Base-by-base conservation (phyloP, 2,888 invertebrate genomes). In the Acanthoscelides obtectus region DNA sequence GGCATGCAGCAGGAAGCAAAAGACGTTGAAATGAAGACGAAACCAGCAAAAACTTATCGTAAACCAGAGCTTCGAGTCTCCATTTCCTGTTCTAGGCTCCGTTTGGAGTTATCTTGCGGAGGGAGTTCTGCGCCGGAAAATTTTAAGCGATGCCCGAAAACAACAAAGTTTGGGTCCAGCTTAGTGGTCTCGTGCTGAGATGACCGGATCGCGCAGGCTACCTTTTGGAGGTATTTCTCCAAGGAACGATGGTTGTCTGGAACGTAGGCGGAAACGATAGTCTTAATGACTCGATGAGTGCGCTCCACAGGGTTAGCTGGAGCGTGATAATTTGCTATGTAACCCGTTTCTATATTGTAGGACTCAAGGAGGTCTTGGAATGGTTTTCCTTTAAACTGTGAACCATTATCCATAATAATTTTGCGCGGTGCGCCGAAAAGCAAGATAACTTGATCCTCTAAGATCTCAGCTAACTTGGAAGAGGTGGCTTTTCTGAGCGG, bases 401-500 rank as follows among this genome's bases (percentile, higher is more conserved):
- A 68, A 0, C 76, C 78, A 66, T 78, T 78, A 66, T 78, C 77
- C 3, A 68, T 67, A 8, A 78, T 73, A 0, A 77, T 22, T 0
- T 66, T 70, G 70, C 72, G 22, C 1, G 77, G 76, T 0, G 69
- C 76, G 8, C 77, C 76, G 71, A 72, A 76, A 12, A 75, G 20
- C 1, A 75, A 64, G 66, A 77, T 69, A 1, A 78, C 68, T 5
- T 76, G 67, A 0, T 76, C 74, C 64, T 77, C 77, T 1, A 76
- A 17, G 25, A 72, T 22, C 25, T 71, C 68, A 6, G 67, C 20
- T 1, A 78, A 66, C 20, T 45, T 64, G 3, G n/a, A 25, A 4
- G 72, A 69, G 6, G 70, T 78, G 5, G 75, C 74, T 3, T 66
- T 65, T 25, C 75, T 69, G 0, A 77, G 64, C 0, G 77, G 76